Evolutionary conservation across 2,888 invertebrate genomes (phyloP).

Genomic region (Dasysyrphus albostriatus): DNA sequence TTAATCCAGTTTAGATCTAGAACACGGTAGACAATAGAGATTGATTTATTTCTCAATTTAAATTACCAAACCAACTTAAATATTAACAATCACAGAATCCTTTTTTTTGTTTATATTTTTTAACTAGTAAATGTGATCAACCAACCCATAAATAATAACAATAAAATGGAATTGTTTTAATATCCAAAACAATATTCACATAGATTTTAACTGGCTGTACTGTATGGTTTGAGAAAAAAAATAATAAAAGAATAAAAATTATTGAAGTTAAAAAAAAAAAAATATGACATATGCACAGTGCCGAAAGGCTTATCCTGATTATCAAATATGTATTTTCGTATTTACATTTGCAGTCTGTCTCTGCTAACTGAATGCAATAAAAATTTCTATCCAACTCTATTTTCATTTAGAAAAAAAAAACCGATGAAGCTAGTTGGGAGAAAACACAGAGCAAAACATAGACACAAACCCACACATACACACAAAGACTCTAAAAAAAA

Average conservation of each 20-base stretch:
- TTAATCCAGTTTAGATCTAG: no score
- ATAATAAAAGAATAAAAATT: conserved; percentile 37
- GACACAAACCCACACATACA: background rate
- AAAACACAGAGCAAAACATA: background rate
- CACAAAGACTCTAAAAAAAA: background rate
- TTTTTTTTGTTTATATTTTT: no score
- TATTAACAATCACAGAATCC: no score
- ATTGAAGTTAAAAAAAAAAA: conserved; percentile 35
- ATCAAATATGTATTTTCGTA: conserved; percentile 49
- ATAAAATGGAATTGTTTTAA: background rate
- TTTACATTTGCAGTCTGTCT: conserved; percentile 14
- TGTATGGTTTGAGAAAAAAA: background rate
- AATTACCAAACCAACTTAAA: no score
- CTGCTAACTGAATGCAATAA: conserved; percentile 43
- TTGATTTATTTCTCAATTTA: no score
- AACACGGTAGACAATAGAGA: no score
- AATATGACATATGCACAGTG: conserved; percentile 61
- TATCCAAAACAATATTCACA: background rate
- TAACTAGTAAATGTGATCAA: no score
- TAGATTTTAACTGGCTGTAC: background rate
- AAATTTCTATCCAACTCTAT: conserved; percentile 5
- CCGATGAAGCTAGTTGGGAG: background rate
- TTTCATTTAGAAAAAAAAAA: background rate
- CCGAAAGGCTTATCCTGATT: conserved; percentile 67
- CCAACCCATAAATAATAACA: no score